Percentiles rank a stretch among this genome's conserved stretches.
Evolutionary conservation across 2,888 invertebrate genomes (phyloP).

Genomic region (Cacoxenus indagator): DNA sequence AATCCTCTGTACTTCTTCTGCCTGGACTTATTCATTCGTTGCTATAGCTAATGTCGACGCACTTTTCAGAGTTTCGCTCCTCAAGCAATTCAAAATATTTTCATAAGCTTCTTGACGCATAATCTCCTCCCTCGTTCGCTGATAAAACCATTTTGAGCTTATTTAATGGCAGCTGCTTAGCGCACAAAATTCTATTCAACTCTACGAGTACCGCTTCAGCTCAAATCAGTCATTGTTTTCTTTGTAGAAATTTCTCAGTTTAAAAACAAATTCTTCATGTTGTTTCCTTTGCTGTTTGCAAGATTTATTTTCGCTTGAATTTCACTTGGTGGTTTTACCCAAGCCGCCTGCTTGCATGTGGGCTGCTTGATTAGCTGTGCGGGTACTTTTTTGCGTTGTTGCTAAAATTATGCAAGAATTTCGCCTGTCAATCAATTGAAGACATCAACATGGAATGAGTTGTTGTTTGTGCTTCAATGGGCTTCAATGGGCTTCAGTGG

Average conservation of each 20-base stretch:
- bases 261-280: not conserved
- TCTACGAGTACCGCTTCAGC: not conserved
- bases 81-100: slow-evolving; percentile 2
- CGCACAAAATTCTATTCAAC: not conserved
- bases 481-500: too few species aligned
- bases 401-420: slow-evolving; percentile 16
- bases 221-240: not conserved
- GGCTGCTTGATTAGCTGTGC: slow-evolving; percentile 14
- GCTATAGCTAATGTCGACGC: not conserved
- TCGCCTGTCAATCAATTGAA: slow-evolving; percentile 11
- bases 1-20: too few species aligned
- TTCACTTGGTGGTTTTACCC: not conserved
- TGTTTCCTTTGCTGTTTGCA: not conserved
- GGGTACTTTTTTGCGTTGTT: not conserved
- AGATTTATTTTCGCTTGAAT: not conserved
- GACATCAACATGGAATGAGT: not conserved
- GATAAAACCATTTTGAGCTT: not conserved
- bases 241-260: not conserved
- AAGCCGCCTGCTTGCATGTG: not conserved
- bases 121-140: not conserved
- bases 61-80: not conserved
- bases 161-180: not conserved
- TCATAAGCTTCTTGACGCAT: not conserved
- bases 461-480: not conserved
- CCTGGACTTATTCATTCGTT: too few species aligned